Conservation (phyloP, 2,888 invertebrate genomes). For the Ennomos erosarius region DNA sequence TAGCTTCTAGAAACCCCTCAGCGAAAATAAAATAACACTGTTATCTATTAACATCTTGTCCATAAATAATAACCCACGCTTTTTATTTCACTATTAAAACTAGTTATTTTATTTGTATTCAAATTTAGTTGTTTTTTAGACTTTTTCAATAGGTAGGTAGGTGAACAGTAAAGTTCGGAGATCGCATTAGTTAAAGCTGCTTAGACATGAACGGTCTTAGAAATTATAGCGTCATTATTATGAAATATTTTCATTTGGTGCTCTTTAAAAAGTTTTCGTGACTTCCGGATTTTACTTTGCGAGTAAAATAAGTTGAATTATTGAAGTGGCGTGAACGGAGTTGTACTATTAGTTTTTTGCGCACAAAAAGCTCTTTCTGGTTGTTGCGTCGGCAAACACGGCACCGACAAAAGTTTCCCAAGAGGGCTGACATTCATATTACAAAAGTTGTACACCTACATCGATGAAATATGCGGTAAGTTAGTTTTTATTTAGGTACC, state of each 20-base stretch:
- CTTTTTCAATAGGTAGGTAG: too few relatives aligned
- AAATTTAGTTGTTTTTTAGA: too few relatives aligned
- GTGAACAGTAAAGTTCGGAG: too few relatives aligned
- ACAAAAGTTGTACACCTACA: slow-evolving; percentile 51
- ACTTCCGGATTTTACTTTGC: not conserved
- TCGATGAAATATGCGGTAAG: slow-evolving; percentile 55
- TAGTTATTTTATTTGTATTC: too few relatives aligned
- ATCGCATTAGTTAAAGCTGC: too few relatives aligned
- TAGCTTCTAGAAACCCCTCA: too few relatives aligned
- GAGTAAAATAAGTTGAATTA: slow-evolving; percentile 6
- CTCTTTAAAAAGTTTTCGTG: not conserved
- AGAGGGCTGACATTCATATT: slow-evolving; percentile 54
- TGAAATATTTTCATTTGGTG: slow-evolving; percentile 1
- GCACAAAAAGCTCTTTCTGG: slow-evolving; percentile 15
- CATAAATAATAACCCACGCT: too few relatives aligned
- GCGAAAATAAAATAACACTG: too few relatives aligned
- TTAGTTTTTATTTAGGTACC: slow-evolving; percentile 55
- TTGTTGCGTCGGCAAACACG: slow-evolving; percentile 19
- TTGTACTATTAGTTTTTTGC: not conserved
- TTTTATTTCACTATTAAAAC: too few relatives aligned
- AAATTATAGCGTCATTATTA: not conserved
- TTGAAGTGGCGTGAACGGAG: slow-evolving; percentile 6
- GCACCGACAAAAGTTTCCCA: slow-evolving; percentile 22
- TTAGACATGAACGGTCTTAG: too few relatives aligned
- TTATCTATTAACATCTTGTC: too few relatives aligned